phyloP scores from a whole-genome alignment of 2,888 invertebrate species.

The Norana najaformis region DNA sequence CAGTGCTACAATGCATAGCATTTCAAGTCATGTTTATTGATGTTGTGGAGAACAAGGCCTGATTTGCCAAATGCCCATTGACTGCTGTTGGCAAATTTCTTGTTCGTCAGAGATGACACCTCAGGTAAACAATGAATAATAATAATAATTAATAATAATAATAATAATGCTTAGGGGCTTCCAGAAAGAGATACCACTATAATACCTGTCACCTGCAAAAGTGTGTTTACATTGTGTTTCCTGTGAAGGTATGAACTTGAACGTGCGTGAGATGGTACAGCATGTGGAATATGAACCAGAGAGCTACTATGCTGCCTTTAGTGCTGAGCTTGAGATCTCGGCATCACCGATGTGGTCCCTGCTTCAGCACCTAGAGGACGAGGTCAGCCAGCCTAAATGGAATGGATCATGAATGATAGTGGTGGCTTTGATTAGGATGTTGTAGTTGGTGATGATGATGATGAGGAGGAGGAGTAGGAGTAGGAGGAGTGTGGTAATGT shows the following conservation, averaged over 20 bases:
- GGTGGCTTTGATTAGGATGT: neutral
- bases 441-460: neutral
- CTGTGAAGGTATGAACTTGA: conserved; percentile 87
- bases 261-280: conserved; percentile 82
- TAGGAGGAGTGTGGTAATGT: neutral
- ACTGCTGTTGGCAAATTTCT: no score
- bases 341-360: conserved; percentile 98
- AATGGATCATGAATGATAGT: neutral
- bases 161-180: no score
- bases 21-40: no score
- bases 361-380: conserved; percentile 72
- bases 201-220: no score
- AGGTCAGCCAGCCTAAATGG: neutral
- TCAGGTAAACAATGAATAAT: no score
- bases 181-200: no score
- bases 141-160: no score
- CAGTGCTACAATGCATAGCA: no score
- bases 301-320: conserved; percentile 95
- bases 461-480: neutral
- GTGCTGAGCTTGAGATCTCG: conserved; percentile 93
- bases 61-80: no score
- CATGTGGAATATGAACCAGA: conserved; percentile 96
- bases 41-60: no score
- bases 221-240: neutral
- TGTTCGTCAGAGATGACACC: no score